Base-by-base conservation (phyloP, 2,113 vertebrate genomes). In the Tapirus terrestris region DNA sequence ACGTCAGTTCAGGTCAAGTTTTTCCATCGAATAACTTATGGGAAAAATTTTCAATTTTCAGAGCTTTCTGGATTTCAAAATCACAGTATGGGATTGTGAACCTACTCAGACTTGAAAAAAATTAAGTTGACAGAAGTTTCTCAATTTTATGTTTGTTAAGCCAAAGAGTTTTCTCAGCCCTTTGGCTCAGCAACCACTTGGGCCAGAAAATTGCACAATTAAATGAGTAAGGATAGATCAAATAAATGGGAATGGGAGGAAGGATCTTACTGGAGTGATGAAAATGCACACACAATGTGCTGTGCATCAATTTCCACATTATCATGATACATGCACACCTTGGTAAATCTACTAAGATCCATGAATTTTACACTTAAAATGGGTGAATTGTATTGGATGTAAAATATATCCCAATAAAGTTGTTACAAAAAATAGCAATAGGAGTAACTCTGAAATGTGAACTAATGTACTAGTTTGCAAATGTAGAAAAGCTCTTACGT, bases 41-140 rank as follows among this genome's bases (percentile, higher is more conserved):
- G 13, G 72, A 83, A 76, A 33, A 10, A 3, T 58, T 53, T 58
- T 53, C 33, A 60, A 43, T n/a, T 63, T 65, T 94, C 77, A 76
- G 61, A 76, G 45, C 48, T 82, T 89, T 65, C 36, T 58, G 13
- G 53, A 48, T 95, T 92, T 89, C 60, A 82, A 65, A 84, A 95
- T 45, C 60, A 39, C 39, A 58, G 14, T 58, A 75, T 18, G 31
- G 16, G n/a, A 56, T 53, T 91, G 2, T 51, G 23, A 89, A 65
- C 1, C 2, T 63, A 63, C 45, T 45, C 12, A 67, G 2, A 77
- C 51, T 85, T 85, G 29, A 73, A 48, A 56, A 94, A 85, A 80
- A 67, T 51, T 36, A 48, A 82, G 18, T 45, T 70, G 31, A 82
- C 11, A 90, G 8, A 86, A 79, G 29, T 81, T 72, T 95, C 53